Base-by-base conservation (phyloP, 1,140 invertebrate genomes). In the Microplitis demolitor region DNA sequence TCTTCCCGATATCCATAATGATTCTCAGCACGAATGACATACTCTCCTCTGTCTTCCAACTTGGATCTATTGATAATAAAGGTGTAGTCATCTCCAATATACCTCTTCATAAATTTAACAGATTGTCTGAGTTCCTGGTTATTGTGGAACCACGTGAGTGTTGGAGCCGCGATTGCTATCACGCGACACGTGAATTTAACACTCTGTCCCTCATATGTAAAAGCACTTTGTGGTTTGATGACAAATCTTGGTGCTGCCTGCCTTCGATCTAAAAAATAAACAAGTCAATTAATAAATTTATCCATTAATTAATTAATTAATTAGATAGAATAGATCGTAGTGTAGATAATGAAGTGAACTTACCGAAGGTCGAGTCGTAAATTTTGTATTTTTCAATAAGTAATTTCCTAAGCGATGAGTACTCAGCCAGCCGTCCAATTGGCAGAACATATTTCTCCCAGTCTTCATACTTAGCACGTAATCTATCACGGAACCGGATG, bases 61-160 rank as follows among this genome's bases (percentile, higher is more conserved):
- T 97, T 98, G 6, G 95, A 94, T 78, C 98, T 91, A 85, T 98
- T 99, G 74, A 99, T 98, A 58, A 98, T 93, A 83, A 99, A 97
- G 79, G 97, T 97, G 83, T 97, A 99, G 83, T 99, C 97, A 76
- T 98, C 96, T 50, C 95, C 96, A 37, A 92, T 89, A 83, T 99
- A 99, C 76, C 97, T 92, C 88, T 99, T 99, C 97, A 99, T 99
- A 87, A 97, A 98, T 87, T 99, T 99, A 33, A 98, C 97, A 77
- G 97, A 98, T 87, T 99, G 98, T 67, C 94, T 90, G n/a, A 99
- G 88, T 80, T 99, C 97, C 76, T 92, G 90, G 83, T 96, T 96
- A 85, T 97, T 97, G 76, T 96, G 93, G 76, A 92, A 96, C 98
- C 98, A 99, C 24, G 95, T 96, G 45, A 99, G 90, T 8, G 97